phyloP scores from a whole-genome alignment of 2,113 vertebrate genomes.

The Cinclus mexicanus region DNA sequence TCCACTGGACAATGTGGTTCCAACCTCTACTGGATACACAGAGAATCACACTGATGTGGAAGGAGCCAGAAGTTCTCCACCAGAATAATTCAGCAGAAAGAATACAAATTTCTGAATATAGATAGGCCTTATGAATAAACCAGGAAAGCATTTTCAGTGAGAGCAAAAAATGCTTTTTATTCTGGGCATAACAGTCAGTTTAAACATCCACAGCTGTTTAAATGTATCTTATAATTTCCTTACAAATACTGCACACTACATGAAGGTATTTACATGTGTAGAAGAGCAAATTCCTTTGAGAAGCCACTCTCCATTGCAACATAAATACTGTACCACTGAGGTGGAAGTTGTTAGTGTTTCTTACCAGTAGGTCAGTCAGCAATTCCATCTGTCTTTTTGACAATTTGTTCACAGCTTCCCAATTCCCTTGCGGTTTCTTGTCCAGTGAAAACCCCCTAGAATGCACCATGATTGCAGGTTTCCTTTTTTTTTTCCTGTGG shows the following conservation, averaged over 20 bases:
- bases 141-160: not conserved
- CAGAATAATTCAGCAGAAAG: not conserved
- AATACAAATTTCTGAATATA: not conserved
- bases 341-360: conserved; percentile 23
- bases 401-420: conserved; percentile 50
- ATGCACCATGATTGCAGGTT: not conserved
- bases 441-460: not conserved
- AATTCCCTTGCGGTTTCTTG: not conserved
- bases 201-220: conserved; percentile 5
- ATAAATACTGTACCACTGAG: not conserved
- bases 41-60: not conserved
- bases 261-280: conserved; percentile 15
- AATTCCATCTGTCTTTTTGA: conserved; percentile 47
- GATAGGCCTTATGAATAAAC: not conserved
- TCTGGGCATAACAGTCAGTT: not conserved
- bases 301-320: conserved; percentile 12
- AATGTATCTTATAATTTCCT: not conserved
- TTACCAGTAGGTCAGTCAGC: conserved; percentile 32
- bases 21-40: not conserved
- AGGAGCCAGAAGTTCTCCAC: not conserved
- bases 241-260: not conserved
- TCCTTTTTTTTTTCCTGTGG: not conserved
- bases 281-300: conserved; percentile 4
- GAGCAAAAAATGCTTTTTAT: not conserved
- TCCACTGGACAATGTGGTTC: not conserved